A percentile compares a stretch with the other conserved stretches of the same genome.
These are phyloP conservation scores for Drosophila maculinotata DNA, from an alignment of 2,888 invertebrate genomes.

Conservation along the genomic window DNA sequence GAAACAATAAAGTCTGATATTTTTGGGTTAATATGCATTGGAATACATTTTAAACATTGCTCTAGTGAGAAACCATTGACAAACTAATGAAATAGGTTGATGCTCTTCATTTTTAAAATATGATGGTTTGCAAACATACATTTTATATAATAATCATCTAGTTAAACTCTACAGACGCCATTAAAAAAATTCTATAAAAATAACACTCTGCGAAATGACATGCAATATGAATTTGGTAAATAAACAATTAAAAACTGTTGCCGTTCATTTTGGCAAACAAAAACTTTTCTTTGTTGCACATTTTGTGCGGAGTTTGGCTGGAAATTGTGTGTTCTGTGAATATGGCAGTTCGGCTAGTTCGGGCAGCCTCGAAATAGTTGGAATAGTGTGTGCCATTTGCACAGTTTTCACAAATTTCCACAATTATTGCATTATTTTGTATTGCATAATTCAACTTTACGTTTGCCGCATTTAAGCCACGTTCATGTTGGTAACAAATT, in stretches of 20 bases:
- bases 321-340: not conserved
- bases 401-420: slow-evolving; percentile 50
- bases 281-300: slow-evolving; percentile 18
- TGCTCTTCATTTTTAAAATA: too few species aligned
- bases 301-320: slow-evolving; percentile 12
- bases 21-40: too few species aligned
- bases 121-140: too few species aligned
- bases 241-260: slow-evolving; percentile 24
- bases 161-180: too few species aligned
- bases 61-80: too few species aligned
- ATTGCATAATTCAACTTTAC: slow-evolving; percentile 76
- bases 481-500: slow-evolving; percentile 73
- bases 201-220: slow-evolving; percentile 3
- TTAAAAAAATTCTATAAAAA: not conserved
- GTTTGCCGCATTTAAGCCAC: slow-evolving; percentile 79
- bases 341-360: not conserved
- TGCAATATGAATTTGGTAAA: slow-evolving; percentile 31
- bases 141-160: not conserved
- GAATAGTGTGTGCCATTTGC: slow-evolving; percentile 38
- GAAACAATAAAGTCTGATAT: too few species aligned
- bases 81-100: too few species aligned
- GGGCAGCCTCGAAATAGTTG: not conserved
- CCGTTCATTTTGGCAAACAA: slow-evolving; percentile 11
- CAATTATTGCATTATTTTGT: slow-evolving; percentile 74
- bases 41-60: too few species aligned